Evolutionary conservation across 92 coral and sea anemone genomes (phyloP), one percentile per base, ranked within the genome.

Genomic region (Epizoanthus ramosus): DNA sequence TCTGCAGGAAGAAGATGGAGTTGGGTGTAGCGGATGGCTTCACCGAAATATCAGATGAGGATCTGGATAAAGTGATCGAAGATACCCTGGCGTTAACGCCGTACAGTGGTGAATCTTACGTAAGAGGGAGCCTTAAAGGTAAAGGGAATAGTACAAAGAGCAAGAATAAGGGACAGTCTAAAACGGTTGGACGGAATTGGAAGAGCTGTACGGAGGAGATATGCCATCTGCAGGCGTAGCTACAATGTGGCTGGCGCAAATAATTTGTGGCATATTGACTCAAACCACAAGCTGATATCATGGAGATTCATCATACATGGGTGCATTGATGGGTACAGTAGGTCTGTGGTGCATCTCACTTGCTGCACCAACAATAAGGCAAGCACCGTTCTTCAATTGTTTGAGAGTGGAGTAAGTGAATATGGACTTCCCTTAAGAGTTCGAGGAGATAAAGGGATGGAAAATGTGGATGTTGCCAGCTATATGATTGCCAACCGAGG

Each of bases 31-130:
- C 74, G 19, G 79, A 86, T 23, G 86, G 35, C 57, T 89, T 86
- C 69, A 81, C 93, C 68, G 88, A 81, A 58, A 83, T 90, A 18
- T 39, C 87, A 52, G 93, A 87, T 65, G 88, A 87, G 31, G 90
- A 81, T 41, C 64, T 87, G 50, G 93, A 90, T 68, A 22, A 31
- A 43, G 68, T 70, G 25, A 83, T 90, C 31, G 80, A 68, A 37
- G 67, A 87, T 18, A 74, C 84, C 82, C 90, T 89, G 7, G 74
- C 53, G 21, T 67, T 83, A 43, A 90, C 91, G 24, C 93, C 91
- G 21, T 87, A 87, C 63, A 91, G 89, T 88, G 91, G 94, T 17
- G 89, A 91, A 74, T 50, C 66, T 68, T 90, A 86, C 87, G 90
- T 86, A 25, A 86, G 89, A 66, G 91, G 93, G 54, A 84, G 88